Evolutionary conservation across 2,797 vertebrate species (phyloP), one percentile per base, ranked within the genome.

Genomic region (Mormyrus hasselquistii): DNA sequence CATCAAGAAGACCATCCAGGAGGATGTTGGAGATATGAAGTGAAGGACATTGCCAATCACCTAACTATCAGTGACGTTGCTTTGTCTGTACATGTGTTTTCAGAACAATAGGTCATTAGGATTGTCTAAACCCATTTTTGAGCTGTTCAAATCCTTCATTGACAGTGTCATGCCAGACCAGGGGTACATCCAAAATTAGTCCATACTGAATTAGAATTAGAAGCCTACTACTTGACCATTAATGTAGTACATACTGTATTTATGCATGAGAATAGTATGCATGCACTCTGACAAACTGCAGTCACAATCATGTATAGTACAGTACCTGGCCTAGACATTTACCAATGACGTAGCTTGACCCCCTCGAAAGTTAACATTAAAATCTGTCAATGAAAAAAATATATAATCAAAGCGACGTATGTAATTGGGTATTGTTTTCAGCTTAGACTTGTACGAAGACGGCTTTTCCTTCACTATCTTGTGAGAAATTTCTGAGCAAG

Each of bases 1-100:
- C 92, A 99, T 99, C 95, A 99, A 99, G 92, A 99, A 99, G 92
- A 98, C 97, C 89, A 98, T 99, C 94, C 98, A 99, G 92, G 97
- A 96, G 0, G 97, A 98, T 3, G 98, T 97, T 83, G 98, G 97
- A 0, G 99, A 99, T 92, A 95, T 99, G 65, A 99, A 99, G 94
- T 99, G 96, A 98, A 22, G 1, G 29, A 52, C 47, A 52, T 4
- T 29, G 82, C 82, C n/a, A 52, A 7, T 34, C 34, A 38, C 53
- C 50, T 59, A 34, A 86, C 22, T 22, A 29, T 10, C 50, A 34
- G 82, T 12, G 82, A 59, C 2, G 25, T 59, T 9, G 14, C 14
- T 34, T 41, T 41, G 16, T 19, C 14, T 29, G 29, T 57, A 41
- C 25, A 53, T 55, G 25, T 86, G n/a, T 85, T 85, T 55, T 53